Conservation (phyloP, 1,140 invertebrate genomes). For the Hirudo medicinalis region DNA sequence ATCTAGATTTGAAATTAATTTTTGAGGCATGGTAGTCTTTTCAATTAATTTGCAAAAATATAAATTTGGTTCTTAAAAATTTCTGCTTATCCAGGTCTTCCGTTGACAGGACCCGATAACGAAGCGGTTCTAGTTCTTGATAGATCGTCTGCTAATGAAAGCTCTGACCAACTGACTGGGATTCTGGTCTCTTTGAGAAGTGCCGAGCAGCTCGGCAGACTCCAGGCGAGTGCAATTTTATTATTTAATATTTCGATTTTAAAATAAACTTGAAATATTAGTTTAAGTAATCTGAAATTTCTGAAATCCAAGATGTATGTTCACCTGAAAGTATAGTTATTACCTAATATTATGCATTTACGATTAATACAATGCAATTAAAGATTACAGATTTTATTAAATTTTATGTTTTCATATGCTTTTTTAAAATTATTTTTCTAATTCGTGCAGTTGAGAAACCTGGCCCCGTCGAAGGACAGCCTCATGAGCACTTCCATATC, state of each 20-base stretch:
- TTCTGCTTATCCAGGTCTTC: background rate
- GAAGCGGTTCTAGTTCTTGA: background rate
- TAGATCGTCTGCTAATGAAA: background rate
- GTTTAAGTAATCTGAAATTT: background rate
- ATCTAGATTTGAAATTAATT: no score
- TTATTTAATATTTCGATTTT: no score
- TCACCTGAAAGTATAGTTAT: background rate
- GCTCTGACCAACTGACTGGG: slow-evolving; percentile 4
- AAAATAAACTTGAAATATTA: no score
- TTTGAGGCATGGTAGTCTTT: no score
- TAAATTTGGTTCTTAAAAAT: background rate
- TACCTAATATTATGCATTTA: background rate
- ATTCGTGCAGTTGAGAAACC: background rate
- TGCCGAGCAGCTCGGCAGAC: background rate
- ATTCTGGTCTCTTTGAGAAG: background rate
- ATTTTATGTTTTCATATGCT: background rate
- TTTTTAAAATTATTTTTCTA: background rate
- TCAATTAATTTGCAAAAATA: background rate
- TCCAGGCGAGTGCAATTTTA: slow-evolving; percentile 1
- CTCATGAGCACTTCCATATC: slow-evolving; percentile 3
- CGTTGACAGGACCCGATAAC: background rate
- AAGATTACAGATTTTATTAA: background rate
- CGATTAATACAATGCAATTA: background rate
- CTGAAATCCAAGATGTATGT: background rate
- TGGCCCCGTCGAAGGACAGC: background rate